Conservation (phyloP, 2,888 invertebrate species). For the Drosophila meridiana region DNA sequence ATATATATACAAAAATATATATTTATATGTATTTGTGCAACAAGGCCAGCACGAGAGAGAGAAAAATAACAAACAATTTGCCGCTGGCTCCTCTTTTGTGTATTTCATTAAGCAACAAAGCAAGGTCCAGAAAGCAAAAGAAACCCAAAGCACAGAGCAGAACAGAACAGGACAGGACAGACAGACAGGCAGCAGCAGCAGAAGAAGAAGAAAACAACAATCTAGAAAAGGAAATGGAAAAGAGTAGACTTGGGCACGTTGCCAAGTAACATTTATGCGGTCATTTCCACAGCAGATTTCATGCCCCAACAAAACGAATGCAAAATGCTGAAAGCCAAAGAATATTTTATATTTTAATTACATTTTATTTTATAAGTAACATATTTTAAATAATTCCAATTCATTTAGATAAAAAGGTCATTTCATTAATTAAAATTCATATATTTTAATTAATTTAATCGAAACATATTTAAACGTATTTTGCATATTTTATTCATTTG, state of each 20-base stretch:
- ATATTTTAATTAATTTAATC: background rate
- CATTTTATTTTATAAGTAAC: background rate
- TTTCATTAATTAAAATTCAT: background rate
- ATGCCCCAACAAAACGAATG: constrained; percentile 9
- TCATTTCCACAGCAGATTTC: constrained; percentile 26
- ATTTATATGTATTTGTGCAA: constrained; percentile 6
- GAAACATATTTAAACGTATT: background rate
- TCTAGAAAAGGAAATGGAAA: constrained; percentile 11
- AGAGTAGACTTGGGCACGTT: constrained; percentile 33
- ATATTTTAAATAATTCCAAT: background rate
- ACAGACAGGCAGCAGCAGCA: background rate
- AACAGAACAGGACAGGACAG: too few relatives aligned
- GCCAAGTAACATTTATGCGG: constrained; percentile 49
- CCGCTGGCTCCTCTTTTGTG: constrained; percentile 61
- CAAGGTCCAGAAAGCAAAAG: constrained; percentile 37
- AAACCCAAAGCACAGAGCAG: constrained; percentile 13
- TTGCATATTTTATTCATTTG: constrained; percentile 29
- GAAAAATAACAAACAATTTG: constrained; percentile 55
- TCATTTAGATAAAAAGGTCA: background rate
- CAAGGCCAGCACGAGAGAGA: constrained; percentile 11
- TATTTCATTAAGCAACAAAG: constrained; percentile 56
- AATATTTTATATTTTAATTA: constrained; percentile 2
- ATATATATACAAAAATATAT: constrained; percentile 4
- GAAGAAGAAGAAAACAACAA: background rate
- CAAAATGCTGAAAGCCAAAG: background rate